Conservation (phyloP, 2,113 vertebrate genomes). For the Xyrauchen texanus region DNA sequence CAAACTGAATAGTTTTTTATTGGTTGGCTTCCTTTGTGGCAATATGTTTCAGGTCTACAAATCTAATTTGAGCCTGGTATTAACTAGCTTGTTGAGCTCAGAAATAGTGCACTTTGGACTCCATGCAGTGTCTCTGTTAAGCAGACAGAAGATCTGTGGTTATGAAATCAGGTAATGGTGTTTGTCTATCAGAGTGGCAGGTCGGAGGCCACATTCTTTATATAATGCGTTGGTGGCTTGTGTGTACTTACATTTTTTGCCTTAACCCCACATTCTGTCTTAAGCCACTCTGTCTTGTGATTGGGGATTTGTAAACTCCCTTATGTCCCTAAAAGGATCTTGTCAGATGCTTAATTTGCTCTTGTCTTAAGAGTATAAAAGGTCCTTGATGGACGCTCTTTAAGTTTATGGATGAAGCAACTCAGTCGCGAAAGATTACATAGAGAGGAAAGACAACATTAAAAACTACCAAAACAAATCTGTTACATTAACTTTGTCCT, state of each 20-base stretch:
- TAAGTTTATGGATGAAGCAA: constrained; percentile 28
- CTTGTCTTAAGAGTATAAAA: constrained; percentile 31
- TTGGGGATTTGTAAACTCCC: constrained; percentile 15
- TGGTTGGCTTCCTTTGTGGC: background rate
- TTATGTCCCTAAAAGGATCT: constrained; percentile 30
- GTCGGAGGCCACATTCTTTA: constrained; percentile 25
- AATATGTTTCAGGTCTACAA: background rate
- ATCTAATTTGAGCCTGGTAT: background rate
- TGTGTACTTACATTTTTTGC: constrained; percentile 22
- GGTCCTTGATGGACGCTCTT: constrained; percentile 12
- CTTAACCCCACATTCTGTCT: constrained; percentile 14
- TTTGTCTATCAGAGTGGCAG: constrained; percentile 14
- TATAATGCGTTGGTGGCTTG: constrained; percentile 28
- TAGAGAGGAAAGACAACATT: background rate
- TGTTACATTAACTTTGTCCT: background rate
- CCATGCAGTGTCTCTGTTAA: background rate
- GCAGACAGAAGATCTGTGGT: background rate
- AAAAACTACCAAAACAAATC: background rate
- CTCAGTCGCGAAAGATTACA: background rate
- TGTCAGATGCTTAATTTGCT: constrained; percentile 22
- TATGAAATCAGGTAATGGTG: constrained; percentile 1
- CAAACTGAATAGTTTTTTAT: constrained; percentile 20
- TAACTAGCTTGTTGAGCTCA: background rate
- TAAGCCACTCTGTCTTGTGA: constrained; percentile 36
- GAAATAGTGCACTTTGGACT: background rate